Conservation (phyloP, 1,140 invertebrate genomes). For the Druon quercuslanigerum region DNA sequence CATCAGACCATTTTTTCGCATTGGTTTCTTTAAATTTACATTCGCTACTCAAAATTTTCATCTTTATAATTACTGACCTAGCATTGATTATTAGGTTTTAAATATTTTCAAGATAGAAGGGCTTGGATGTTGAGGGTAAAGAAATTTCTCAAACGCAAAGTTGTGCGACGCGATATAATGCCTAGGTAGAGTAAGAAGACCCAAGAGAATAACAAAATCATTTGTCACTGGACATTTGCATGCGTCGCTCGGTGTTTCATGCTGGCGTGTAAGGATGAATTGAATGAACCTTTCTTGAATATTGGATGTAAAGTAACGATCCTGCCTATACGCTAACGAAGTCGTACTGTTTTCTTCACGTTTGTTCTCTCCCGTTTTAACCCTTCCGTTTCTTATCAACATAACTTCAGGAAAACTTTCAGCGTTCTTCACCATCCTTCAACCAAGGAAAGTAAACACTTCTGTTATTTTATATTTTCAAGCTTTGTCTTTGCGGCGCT, state of each 20-base stretch:
- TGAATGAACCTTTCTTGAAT: conserved; percentile 69
- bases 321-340: conserved; percentile 48
- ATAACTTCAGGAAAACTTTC: not conserved
- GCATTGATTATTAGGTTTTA: no score
- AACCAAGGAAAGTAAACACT: no score
- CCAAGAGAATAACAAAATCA: conserved; percentile 71
- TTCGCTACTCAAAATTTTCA: not conserved
- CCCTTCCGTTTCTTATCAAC: not conserved
- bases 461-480: no score
- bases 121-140: conserved; percentile 1
- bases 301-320: conserved; percentile 69
- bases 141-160: conserved; percentile 24
- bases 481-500: no score
- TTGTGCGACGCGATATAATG: conserved; percentile 40
- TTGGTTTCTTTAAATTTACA: not conserved
- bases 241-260: conserved; percentile 64
- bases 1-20: not conserved
- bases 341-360: not conserved
- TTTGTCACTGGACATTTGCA: conserved; percentile 73
- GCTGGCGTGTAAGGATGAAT: conserved; percentile 67
- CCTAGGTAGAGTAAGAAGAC: conserved; percentile 45
- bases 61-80: not conserved
- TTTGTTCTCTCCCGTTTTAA: not conserved
- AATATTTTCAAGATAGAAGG: not conserved
- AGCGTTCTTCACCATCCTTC: no score